Conservation (phyloP, 2,888 invertebrate genomes). For the Ophion ventricosus region DNA sequence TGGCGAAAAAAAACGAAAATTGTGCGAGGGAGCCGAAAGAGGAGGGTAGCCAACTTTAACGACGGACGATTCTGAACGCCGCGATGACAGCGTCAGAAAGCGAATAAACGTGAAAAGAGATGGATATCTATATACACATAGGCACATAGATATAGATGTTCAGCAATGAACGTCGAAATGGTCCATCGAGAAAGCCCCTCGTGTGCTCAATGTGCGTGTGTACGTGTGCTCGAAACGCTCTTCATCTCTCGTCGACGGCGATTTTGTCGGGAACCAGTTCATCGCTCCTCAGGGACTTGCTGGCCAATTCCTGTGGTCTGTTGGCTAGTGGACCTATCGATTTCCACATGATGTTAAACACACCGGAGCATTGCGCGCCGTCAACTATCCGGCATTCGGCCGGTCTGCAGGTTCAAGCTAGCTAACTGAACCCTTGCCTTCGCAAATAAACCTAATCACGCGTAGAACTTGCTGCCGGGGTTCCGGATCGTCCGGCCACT, state of each 20-base stretch:
- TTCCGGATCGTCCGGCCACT: slow-evolving; percentile 76
- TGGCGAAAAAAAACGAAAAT: slow-evolving; percentile 27
- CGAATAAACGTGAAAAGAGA: slow-evolving; percentile 37
- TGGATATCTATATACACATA: slow-evolving; percentile 24
- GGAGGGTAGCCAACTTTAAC: slow-evolving; percentile 44
- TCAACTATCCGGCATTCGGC: slow-evolving; percentile 24
- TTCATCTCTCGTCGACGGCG: slow-evolving; percentile 49
- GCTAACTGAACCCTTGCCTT: slow-evolving; percentile 72
- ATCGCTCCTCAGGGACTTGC: slow-evolving; percentile 64
- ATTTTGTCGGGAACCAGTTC: slow-evolving; percentile 58
- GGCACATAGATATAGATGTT: background rate
- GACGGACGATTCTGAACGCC: slow-evolving; percentile 24
- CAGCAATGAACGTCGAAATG: slow-evolving; percentile 46
- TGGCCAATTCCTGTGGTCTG: slow-evolving; percentile 66
- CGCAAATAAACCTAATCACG: slow-evolving; percentile 81
- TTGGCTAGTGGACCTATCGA: slow-evolving; percentile 66
- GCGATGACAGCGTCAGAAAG: slow-evolving; percentile 49
- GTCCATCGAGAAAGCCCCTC: slow-evolving; percentile 13
- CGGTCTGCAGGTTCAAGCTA: slow-evolving; percentile 12
- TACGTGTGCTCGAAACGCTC: slow-evolving; percentile 31
- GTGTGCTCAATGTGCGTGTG: background rate
- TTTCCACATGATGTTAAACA: slow-evolving; percentile 67
- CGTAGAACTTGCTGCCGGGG: slow-evolving; percentile 67
- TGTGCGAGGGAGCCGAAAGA: background rate
- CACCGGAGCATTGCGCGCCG: slow-evolving; percentile 54